Percentiles rank a stretch among this genome's conserved stretches.
Evolutionary conservation across 2,113 vertebrate species (phyloP).

Genomic region (Hoplias malabaricus): DNA sequence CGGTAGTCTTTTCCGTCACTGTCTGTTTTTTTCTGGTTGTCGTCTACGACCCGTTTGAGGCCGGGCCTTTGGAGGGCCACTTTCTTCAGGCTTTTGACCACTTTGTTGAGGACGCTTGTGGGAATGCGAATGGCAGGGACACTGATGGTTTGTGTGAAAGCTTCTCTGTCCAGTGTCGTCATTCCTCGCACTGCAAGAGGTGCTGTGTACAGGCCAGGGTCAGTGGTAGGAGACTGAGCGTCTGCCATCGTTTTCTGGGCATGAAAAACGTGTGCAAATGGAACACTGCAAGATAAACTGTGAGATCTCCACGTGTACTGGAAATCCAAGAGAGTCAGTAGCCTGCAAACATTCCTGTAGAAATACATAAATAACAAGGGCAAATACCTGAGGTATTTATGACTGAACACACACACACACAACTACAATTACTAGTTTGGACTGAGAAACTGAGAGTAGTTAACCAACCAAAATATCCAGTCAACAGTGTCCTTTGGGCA

Average conservation of each 20-base stretch:
- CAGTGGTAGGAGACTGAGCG: constrained; percentile 58
- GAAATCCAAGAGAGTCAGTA: constrained; percentile 24
- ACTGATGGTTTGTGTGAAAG: constrained; percentile 82
- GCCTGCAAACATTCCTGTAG: constrained; percentile 51
- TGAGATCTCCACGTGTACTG: neutral
- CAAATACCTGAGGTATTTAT: too few species aligned
- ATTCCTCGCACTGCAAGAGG: constrained; percentile 85
- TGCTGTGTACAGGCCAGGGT: constrained; percentile 75
- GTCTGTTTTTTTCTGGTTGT: constrained; percentile 68
- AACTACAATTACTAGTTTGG: too few species aligned
- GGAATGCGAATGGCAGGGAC: constrained; percentile 85
- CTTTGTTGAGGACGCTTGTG: constrained; percentile 74
- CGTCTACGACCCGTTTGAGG: constrained; percentile 84
- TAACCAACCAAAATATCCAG: too few species aligned
- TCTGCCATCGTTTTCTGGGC: constrained; percentile 61
- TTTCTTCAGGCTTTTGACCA: constrained; percentile 81
- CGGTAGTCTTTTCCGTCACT: constrained; percentile 50
- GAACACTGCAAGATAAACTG: neutral
- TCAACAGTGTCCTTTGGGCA: too few species aligned
- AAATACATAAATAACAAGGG: neutral
- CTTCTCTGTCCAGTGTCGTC: constrained; percentile 83
- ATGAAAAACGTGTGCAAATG: neutral
- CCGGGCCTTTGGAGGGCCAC: constrained; percentile 80
- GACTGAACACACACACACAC: neutral
- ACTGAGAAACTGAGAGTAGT: too few species aligned